Percentiles rank a stretch among this genome's conserved stretches.
These are phyloP conservation scores for Drosophila prosaltans DNA, from an alignment of 1,140 invertebrate species.

Conservation along the genomic window DNA sequence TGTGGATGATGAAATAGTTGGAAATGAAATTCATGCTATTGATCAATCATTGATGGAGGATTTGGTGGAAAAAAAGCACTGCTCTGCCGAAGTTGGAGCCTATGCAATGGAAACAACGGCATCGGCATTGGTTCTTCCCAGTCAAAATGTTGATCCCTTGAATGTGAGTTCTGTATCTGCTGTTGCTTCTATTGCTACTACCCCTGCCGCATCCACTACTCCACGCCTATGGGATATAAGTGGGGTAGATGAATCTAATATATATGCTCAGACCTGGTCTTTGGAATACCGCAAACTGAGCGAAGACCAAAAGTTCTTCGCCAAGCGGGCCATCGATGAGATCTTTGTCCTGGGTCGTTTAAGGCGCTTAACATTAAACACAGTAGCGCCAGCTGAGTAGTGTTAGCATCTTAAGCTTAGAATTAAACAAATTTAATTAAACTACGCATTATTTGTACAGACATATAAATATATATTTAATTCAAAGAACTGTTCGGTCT, in stretches of 20 bases:
- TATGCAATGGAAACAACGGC: conserved; percentile 24
- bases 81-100: conserved; percentile 32
- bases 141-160: conserved; percentile 4
- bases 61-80: conserved; percentile 50
- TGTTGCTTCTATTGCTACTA: not conserved
- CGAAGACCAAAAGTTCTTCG: conserved; percentile 67
- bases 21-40: not conserved
- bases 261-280: conserved; percentile 66
- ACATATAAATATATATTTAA: conserved; percentile 41
- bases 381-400: conserved; percentile 48
- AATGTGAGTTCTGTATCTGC: not conserved
- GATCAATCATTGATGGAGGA: conserved; percentile 28
- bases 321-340: conserved; percentile 67
- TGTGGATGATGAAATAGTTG: too few species aligned
- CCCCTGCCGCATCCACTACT: not conserved
- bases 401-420: not conserved
- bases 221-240: conserved; percentile 25
- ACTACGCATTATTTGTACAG: conserved; percentile 21
- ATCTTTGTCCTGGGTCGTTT: conserved; percentile 65
- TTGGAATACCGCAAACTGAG: conserved; percentile 65
- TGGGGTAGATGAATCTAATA: conserved; percentile 49
- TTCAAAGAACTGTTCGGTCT: conserved; percentile 33
- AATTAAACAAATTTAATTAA: conserved; percentile 3
- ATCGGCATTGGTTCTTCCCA: not conserved
- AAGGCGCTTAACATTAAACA: conserved; percentile 59